Base-by-base conservation (phyloP, 2,888 invertebrate genomes). In the Agrochola circellaris region DNA sequence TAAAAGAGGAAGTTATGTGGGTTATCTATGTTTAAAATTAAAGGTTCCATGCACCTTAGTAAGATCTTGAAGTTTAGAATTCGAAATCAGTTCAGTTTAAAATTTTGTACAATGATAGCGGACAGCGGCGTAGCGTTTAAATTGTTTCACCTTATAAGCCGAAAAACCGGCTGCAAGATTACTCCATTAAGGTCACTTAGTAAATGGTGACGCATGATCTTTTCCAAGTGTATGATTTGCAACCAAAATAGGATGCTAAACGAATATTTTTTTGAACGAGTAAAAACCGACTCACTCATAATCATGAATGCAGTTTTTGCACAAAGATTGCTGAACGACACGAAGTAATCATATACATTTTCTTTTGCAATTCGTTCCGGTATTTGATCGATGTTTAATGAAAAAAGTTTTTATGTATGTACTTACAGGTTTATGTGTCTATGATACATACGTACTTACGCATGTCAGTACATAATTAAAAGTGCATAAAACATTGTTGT, bases 161-260 rank as follows among this genome's bases (percentile, higher is more conserved):
- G 48, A 64, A 60, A 30, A 56, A 20, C 74, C 54, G 76, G 54
- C 73, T 86, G 65, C 75, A 71, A 75, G 73, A 85, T 79, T 75
- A 79, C 34, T 68, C 66, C 77, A 86, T 86, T 83, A 75, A 77
- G 81, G 86, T 78, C 75, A 62, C 61, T 75, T 65, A 69, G 30
- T 60, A 77, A 83, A 79, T 73, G 75, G 79, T 74, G 77, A 86
- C 75, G 73, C 73, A 79, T 61, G 73, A 69, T 74, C 48, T 73
- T 75, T 65, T 38, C 62, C 74, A 79, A 66, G 45, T 62, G 30
- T 69, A 73, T 69, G 65, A 64, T 67, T 70, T 61, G 64, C 34
- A 15, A 65, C 75, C 75, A 71, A 71, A 82, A 68, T 73, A 30
- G 58, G 54, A 66, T 42, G 8, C 42, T 13, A 38, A 13, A 51